Conservation (phyloP, 1,140 invertebrate species). For the Zophobas morio region DNA sequence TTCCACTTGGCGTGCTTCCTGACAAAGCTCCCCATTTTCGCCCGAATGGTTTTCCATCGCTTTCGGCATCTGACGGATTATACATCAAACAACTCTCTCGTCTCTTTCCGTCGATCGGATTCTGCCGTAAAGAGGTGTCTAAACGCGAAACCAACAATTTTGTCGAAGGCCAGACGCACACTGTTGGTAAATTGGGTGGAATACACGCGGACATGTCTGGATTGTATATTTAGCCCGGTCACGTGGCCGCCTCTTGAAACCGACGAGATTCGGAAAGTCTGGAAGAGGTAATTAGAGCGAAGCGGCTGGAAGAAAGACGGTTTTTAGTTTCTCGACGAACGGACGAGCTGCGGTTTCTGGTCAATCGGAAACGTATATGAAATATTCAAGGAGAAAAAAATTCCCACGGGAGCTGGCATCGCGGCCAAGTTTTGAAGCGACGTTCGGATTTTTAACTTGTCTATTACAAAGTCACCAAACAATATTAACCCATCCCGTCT, state of each 20-base stretch:
- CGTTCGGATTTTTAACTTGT: too few relatives aligned
- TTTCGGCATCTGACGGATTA: constrained; percentile 19
- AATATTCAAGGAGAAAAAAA: too few relatives aligned
- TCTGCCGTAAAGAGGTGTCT: background rate
- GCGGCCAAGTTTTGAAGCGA: too few relatives aligned
- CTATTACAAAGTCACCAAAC: too few relatives aligned
- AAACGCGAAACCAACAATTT: background rate
- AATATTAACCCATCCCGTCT: too few relatives aligned
- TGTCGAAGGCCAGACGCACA: background rate
- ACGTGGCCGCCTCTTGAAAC: constrained; percentile 41
- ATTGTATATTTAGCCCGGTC: constrained; percentile 45
- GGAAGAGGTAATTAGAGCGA: constrained; percentile 32
- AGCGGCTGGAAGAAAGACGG: constrained; percentile 3
- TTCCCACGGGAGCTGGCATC: too few relatives aligned
- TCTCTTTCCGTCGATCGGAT: constrained; percentile 7
- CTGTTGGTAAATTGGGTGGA: constrained; percentile 31
- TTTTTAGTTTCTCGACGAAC: too few relatives aligned
- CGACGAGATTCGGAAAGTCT: background rate
- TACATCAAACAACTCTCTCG: constrained; percentile 15
- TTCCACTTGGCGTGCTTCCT: constrained; percentile 10
- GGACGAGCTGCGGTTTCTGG: too few relatives aligned
- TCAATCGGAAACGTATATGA: too few relatives aligned
- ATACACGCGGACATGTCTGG: constrained; percentile 35
- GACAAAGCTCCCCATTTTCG: constrained; percentile 30
- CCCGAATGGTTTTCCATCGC: constrained; percentile 29